Evolutionary conservation across 23 tunicate species (phyloP), one percentile per base, ranked within the genome.

Genomic region (Diplosoma virens): DNA sequence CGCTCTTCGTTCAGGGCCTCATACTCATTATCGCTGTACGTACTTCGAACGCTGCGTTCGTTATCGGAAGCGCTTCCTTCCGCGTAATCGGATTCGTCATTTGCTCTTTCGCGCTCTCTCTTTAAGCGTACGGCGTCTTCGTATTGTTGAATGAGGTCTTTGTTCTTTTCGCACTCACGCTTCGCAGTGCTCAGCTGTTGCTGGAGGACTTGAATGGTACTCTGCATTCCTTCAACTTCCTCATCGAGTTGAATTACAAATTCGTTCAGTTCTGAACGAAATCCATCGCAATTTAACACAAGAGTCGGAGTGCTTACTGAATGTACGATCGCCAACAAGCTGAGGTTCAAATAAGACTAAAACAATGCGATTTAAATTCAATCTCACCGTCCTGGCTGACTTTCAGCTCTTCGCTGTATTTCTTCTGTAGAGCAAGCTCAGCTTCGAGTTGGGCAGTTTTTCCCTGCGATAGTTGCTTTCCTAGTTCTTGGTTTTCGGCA

Each of bases 181-280:
- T 68, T 82, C 1, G 88, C 25, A 41, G 70, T 71, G 24, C 64
- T 45, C 30, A 89, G 81, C 56, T 89, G 96, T 65, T 85, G 87
- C 71, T 92, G 97, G 2, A 92, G 77, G 3, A 69, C 93, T 77
- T 92, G 90, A 9, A 92, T 92, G 21, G 97, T 92, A 30, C 94
- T 78, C 47, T 95, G 96, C 88, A 95, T 84, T 33, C 97, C 99
- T 71, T 95, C 99, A 2, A 89, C 96, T 56, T 95, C 99, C 30
- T 95, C 99, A 55, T 95, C 99, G 46, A 95, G 93, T 54, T 89
- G 96, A 55, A 89, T 80, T 9, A 95, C 99, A 75, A 95, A 89
- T 47, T 89, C 96, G 32, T 95, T 92, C 4, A 86, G 66, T 60
- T 95, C 99, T 84, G 85, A 4, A 63, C 47, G 11, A 45, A n/a